phyloP scores from a whole-genome alignment of 2,113 vertebrate genomes.

The Leptosomus discolor region DNA sequence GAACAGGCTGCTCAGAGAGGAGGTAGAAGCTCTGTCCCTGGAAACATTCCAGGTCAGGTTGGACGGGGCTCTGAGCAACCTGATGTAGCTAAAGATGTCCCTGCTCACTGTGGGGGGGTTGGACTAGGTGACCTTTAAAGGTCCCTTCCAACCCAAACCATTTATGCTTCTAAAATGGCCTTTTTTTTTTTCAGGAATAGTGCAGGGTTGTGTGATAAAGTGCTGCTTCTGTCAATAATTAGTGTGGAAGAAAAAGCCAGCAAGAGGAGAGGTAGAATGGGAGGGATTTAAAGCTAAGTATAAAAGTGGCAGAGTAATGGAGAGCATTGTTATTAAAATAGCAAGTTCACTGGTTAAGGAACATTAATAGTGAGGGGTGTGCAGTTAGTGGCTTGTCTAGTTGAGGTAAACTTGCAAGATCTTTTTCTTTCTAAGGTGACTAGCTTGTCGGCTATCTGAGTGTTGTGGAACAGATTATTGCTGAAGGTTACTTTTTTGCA shows the following conservation, averaged over 20 bases:
- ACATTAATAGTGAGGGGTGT: rapidly evolving
- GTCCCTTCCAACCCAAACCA: too few relatives aligned
- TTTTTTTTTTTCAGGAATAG: neutral
- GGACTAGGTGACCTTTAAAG: too few relatives aligned
- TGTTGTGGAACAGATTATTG: neutral
- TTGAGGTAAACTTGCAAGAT: neutral
- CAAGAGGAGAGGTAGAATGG: neutral
- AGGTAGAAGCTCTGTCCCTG: too few relatives aligned
- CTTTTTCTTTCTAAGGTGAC: neutral
- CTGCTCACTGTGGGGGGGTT: too few relatives aligned
- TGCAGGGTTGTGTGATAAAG: neutral
- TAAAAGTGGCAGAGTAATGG: neutral
- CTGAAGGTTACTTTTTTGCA: neutral
- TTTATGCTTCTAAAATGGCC: too few relatives aligned
- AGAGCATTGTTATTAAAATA: neutral
- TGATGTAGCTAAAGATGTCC: too few relatives aligned
- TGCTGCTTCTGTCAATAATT: neutral
- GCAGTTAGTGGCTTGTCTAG: neutral
- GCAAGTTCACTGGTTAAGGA: neutral
- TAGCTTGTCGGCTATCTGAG: neutral
- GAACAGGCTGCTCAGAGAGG: too few relatives aligned
- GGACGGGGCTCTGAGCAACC: too few relatives aligned
- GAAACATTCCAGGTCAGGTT: too few relatives aligned
- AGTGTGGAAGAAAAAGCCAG: neutral
- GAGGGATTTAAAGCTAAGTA: neutral